Conservation (phyloP, 2,113 vertebrate genomes). For the Phrynosoma blainvillii region DNA sequence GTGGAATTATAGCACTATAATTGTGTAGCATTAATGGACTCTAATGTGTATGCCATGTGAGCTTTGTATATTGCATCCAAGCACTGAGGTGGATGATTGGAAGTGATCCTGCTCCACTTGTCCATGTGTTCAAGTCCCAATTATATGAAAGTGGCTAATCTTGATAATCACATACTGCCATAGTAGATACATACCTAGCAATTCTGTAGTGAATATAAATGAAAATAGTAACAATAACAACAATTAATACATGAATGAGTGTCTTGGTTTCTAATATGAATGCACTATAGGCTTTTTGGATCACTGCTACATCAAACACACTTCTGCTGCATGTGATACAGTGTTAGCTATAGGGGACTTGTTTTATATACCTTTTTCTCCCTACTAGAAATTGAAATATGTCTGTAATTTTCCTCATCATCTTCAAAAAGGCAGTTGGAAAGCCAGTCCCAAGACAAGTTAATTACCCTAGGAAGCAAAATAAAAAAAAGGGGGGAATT, state of each 20-base stretch:
- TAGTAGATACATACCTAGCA: background rate
- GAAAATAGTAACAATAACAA: no score
- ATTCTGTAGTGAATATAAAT: background rate
- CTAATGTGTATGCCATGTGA: background rate
- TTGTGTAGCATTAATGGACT: no score
- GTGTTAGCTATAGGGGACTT: background rate
- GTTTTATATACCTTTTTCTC: background rate
- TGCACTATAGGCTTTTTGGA: background rate
- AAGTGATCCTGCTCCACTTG: background rate
- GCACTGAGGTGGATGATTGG: background rate
- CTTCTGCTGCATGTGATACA: background rate
- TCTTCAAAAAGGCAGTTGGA: background rate
- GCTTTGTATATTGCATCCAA: background rate
- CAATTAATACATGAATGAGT: background rate
- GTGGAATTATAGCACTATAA: no score
- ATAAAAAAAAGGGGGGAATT: accelerated
- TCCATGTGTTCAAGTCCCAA: background rate
- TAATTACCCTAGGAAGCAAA: slow-evolving; percentile 24
- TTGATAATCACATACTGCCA: background rate
- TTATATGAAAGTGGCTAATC: background rate
- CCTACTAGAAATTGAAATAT: background rate
- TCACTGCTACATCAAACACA: background rate
- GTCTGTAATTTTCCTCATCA: background rate
- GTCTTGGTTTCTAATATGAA: background rate
- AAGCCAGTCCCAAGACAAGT: background rate